Percentiles rank a stretch among this genome's conserved stretches.
Conservation (phyloP, 2,113 vertebrate species). For the Misgurnus anguillicaudatus region DNA sequence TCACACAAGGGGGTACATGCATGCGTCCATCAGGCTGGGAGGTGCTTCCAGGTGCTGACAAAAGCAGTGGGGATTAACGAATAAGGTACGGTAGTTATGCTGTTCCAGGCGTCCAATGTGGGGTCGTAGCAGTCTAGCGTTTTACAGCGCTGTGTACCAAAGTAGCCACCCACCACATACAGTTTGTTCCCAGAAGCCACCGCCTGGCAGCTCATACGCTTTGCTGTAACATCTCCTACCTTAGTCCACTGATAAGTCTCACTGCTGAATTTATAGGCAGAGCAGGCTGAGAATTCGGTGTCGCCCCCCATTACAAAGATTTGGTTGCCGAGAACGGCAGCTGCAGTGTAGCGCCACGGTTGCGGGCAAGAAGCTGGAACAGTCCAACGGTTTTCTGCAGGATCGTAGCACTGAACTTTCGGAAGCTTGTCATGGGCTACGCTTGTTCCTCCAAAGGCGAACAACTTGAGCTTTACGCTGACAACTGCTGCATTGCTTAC, state of each 20-base stretch:
- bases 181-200: slow-evolving; percentile 84
- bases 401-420: slow-evolving; percentile 84
- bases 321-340: slow-evolving; percentile 80
- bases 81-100: slow-evolving; percentile 84
- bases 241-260: slow-evolving; percentile 85
- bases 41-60: slow-evolving; percentile 85
- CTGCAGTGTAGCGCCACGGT: slow-evolving; percentile 84
- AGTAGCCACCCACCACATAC: slow-evolving; percentile 85
- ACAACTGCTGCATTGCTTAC: slow-evolving; percentile 85
- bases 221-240: slow-evolving; percentile 82
- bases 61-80: slow-evolving; percentile 85
- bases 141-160: slow-evolving; percentile 83
- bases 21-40: slow-evolving; percentile 72
- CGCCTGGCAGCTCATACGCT: slow-evolving; percentile 84
- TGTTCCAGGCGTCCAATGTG: slow-evolving; percentile 81
- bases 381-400: slow-evolving; percentile 80
- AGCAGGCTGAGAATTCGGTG: slow-evolving; percentile 83
- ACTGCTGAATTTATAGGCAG: slow-evolving; percentile 83
- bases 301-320: slow-evolving; percentile 84
- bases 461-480: slow-evolving; percentile 82
- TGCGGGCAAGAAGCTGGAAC: slow-evolving; percentile 81
- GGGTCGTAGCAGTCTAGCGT: slow-evolving; percentile 85
- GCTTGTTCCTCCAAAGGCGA: slow-evolving; percentile 83
- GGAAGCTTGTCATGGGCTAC: slow-evolving; percentile 82
- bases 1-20: slow-evolving; percentile 29